Evolutionary conservation across 2,888 invertebrate species (phyloP), one percentile per base, ranked within the genome.

Genomic region (Corythucha ciliata): DNA sequence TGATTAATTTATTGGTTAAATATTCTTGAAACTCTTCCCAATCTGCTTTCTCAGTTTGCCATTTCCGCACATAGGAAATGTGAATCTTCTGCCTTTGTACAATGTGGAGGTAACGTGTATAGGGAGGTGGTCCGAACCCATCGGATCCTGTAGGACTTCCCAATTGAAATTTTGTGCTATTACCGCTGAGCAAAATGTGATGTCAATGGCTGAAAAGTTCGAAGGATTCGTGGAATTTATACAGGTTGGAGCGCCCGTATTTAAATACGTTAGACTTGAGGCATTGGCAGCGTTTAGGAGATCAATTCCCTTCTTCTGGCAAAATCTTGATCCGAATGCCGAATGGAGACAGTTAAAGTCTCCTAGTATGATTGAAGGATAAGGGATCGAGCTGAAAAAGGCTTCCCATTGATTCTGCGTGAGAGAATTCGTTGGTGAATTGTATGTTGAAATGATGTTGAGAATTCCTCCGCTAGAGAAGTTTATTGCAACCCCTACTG

Each of bases 81-180:
- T n/a, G n/a, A n/a, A n/a, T n/a, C n/a, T n/a, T n/a, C n/a, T n/a
- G n/a, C n/a, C n/a, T n/a, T n/a, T n/a, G n/a, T n/a, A n/a, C 40
- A 40, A 6, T 8, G 40, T 4, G 8, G 40, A 22, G 8, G 40
- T 8, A 22, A 40, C 25, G 10, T 24, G 24, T n/a, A 25, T 25
- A 5, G 40, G 40, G 3, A 40, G 22, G n/a, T 40, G 40, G 24
- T 40, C 40, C 10, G 40, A 40, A 4, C 40, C 40, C 40, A 40
- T 8, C 7, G 40, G 24, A n/a, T 22, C n/a, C 3, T 40, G 24
- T 14, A 40, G 8, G 7, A 40, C 8, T 20, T 40, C 22, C 40
- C 40, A 40, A n/a, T 40, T n/a, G 8, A 40, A 22, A 20, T 6
- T n/a, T 4, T 21, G 20, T 4, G 40, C 5, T 16, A 40, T 8